Evolutionary conservation across 2,797 vertebrate genomes (phyloP).

Genomic region (Anabacerthia variegaticeps): DNA sequence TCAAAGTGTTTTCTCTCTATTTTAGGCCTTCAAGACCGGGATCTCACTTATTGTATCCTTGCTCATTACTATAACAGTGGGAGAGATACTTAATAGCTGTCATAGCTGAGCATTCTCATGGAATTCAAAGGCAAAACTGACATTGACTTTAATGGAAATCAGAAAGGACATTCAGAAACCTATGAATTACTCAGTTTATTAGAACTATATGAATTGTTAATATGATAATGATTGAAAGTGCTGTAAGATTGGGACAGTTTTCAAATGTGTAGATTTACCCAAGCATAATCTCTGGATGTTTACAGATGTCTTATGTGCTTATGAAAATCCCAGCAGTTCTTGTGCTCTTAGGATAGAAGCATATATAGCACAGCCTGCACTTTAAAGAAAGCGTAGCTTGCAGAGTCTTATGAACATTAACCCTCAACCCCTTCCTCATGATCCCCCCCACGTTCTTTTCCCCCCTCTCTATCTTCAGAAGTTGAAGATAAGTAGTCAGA

Average conservation of each 20-base stretch:
- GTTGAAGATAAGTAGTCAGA: constrained; percentile 17
- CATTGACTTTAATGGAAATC: constrained; percentile 40
- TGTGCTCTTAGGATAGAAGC: background rate
- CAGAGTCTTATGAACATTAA: constrained; percentile 17
- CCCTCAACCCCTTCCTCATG: background rate
- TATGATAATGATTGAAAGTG: constrained; percentile 8
- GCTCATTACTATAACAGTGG: constrained; percentile 32
- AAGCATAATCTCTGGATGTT: constrained; percentile 39
- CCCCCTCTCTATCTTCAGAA: background rate
- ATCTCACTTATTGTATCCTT: constrained; percentile 6
- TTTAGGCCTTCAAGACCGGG: background rate
- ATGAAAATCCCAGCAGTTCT: constrained; percentile 16
- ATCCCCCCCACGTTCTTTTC: background rate
- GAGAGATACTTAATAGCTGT: constrained; percentile 40
- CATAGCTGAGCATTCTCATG: constrained; percentile 7
- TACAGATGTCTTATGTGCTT: constrained; percentile 27
- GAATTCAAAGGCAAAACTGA: constrained; percentile 52
- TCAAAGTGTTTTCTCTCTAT: background rate
- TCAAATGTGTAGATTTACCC: constrained; percentile 34
- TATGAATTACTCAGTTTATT: constrained; percentile 31
- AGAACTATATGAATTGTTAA: constrained; percentile 8
- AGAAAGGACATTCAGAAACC: constrained; percentile 24
- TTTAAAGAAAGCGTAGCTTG: constrained; percentile 11
- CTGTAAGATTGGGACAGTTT: background rate
- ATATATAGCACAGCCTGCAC: background rate